Conservation (phyloP, 2,113 vertebrate species). For the Mormyrus lacerda region DNA sequence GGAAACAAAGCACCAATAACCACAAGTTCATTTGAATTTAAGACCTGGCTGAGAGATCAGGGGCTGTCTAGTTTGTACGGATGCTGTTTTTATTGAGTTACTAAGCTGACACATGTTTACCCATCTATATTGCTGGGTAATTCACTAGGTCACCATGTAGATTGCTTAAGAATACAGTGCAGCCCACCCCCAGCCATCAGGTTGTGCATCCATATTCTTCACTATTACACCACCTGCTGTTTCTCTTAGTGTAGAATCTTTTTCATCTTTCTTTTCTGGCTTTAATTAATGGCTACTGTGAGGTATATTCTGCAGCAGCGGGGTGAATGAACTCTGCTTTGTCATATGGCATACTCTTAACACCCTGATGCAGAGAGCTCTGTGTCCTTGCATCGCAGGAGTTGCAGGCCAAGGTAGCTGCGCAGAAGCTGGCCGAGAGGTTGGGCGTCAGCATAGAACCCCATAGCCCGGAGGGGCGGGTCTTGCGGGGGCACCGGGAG, state of each 20-base stretch:
- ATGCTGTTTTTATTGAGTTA: background rate
- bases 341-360: too few relatives aligned
- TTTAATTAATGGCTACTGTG: background rate
- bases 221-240: background rate
- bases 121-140: background rate
- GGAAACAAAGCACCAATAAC: background rate
- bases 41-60: background rate
- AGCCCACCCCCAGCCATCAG: background rate
- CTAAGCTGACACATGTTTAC: background rate
- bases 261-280: background rate
- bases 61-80: background rate
- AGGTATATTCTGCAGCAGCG: background rate
- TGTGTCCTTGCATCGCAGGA: conserved; percentile 63
- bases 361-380: conserved; percentile 21
- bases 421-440: conserved; percentile 80
- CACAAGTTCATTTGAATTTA: background rate
- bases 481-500: conserved; percentile 70
- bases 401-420: conserved; percentile 79
- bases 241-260: background rate
- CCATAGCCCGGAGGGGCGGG: conserved; percentile 70
- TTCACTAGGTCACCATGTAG: background rate
- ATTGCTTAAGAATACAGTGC: background rate
- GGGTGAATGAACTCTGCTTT: background rate
- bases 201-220: background rate
- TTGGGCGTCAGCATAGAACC: conserved; percentile 71